Evolutionary conservation across 2,113 vertebrate genomes (phyloP).

Genomic region (sheep (Ovis aries)): ARS-UI_Ramb_v3.0 NC_056072.1:39253001-39253500

Average conservation of each 20-base stretch:
- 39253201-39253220: neutral
- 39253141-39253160: neutral
- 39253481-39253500: neutral
- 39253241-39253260: too few relatives aligned
- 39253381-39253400: neutral
- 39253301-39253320: neutral
- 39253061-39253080: fast-evolving
- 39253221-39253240: neutral
- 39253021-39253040: neutral
- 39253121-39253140: neutral
- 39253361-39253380: neutral
- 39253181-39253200: neutral
- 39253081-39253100: neutral
- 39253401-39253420: neutral
- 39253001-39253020: neutral
- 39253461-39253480: neutral
- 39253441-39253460: neutral
- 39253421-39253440: neutral
- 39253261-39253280: neutral
- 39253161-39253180: neutral
- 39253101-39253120: neutral
- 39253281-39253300: neutral
- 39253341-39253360: neutral
- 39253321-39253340: neutral
- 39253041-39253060: neutral